These are phyloP conservation scores for Petrolisthes manimaculis DNA, from an alignment of 2,888 invertebrate species.

Conservation along the genomic window DNA sequence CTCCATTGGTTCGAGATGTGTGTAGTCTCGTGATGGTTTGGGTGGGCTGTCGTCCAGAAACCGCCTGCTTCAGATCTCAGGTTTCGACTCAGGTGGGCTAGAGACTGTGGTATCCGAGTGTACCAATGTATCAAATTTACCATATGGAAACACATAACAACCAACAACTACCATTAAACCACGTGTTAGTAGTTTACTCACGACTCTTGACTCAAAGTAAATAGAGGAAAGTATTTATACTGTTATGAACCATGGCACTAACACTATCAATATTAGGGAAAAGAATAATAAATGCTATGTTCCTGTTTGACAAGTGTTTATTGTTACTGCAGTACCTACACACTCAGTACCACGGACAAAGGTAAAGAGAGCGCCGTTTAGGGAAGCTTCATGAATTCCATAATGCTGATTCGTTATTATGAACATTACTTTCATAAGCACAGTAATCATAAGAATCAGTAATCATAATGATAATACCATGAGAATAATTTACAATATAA, in stretches of 20 bases:
- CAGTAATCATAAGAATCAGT: not conserved
- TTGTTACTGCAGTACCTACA: slow-evolving; percentile 60
- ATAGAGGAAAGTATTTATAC: not conserved
- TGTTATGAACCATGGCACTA: not conserved
- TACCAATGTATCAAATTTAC: no score
- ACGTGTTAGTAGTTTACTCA: no score
- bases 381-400: slow-evolving; percentile 56
- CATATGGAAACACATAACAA: no score
- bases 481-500: not conserved
- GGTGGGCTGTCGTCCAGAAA: no score
- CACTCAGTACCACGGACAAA: slow-evolving; percentile 61
- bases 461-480: not conserved
- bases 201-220: no score
- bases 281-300: not conserved
- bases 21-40: no score
- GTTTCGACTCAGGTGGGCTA: no score
- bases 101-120: no score
- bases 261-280: not conserved
- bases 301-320: slow-evolving; percentile 54
- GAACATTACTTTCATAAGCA: slow-evolving; percentile 7
- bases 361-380: slow-evolving; percentile 58
- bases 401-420: slow-evolving; percentile 19
- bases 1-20: no score
- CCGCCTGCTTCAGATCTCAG: no score
- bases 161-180: no score